Conservation (phyloP, 2,888 invertebrate genomes). For the Exocentrus adspersus region DNA sequence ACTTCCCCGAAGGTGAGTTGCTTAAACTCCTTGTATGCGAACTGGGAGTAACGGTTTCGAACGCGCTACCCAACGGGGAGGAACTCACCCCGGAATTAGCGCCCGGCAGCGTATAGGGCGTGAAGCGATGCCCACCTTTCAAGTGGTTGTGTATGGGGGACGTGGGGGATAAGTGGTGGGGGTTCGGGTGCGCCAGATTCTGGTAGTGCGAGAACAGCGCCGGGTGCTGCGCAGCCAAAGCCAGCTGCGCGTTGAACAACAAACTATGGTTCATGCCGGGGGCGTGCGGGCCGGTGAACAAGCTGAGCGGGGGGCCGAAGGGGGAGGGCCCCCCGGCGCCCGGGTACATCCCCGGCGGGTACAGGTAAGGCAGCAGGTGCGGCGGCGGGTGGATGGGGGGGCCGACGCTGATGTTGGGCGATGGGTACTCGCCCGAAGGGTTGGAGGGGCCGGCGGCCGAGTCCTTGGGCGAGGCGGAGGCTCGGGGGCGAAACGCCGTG, state of each 20-base stretch:
- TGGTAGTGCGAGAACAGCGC: conserved; percentile 77
- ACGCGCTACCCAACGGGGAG: conserved; percentile 81
- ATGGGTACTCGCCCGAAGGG: conserved; percentile 74
- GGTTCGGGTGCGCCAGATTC: conserved; percentile 72
- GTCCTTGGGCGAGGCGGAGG: conserved; percentile 64
- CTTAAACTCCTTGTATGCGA: conserved; percentile 74
- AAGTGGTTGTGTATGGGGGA: conserved; percentile 75
- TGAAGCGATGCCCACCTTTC: conserved; percentile 82
- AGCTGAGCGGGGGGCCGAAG: conserved; percentile 76
- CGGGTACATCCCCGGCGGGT: conserved; percentile 89
- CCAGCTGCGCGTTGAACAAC: conserved; percentile 88
- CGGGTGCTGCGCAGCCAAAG: conserved; percentile 89
- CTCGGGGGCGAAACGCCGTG: conserved; percentile 60
- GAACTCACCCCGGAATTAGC: conserved; percentile 64
- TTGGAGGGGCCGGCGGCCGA: conserved; percentile 66
- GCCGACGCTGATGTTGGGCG: conserved; percentile 93
- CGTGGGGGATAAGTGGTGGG: conserved; percentile 66
- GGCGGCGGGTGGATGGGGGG: conserved; percentile 93
- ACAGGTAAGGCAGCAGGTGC: conserved; percentile 89
- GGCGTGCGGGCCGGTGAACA: conserved; percentile 70
- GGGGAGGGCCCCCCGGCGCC: conserved; percentile 69
- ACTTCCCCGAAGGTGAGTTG: conserved; percentile 68
- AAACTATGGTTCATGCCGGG: conserved; percentile 83
- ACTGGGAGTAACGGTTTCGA: conserved; percentile 88
- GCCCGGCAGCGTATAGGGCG: conserved; percentile 86